Base-by-base conservation (phyloP, 2,888 invertebrate species). In the Crossocerus cetratus region DNA sequence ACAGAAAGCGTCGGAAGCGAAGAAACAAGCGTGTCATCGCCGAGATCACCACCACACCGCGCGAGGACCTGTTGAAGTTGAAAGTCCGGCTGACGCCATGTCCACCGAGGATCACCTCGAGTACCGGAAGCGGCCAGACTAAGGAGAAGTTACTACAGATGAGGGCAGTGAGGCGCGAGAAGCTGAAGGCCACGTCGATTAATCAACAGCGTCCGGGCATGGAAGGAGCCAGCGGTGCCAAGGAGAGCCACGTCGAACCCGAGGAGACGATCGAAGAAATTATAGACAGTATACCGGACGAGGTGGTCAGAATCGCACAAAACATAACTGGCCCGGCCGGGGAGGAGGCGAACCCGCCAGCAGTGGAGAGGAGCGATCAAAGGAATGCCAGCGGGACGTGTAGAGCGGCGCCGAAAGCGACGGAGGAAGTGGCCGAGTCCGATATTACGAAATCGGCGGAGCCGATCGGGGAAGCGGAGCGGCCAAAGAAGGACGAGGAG, bases 1-100 rank as follows among this genome's bases (percentile, higher is more conserved):
- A 88, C 32, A 83, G 82, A 4, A 88, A 88, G 66, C 80, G 86
- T 3, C 85, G 81, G 61, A 87, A 86, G 58, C 86, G 87, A 32
- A 81, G 86, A 0, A 88, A 87, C 69, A 88, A 88, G 54, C 83
- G 88, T 0, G 85, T 88, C 3, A 88, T 88, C n/a, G 88, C 88
- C 2, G 88, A 88, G 54, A 88, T 88, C 42, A 88, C 88, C 1
- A 88, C 88, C 0, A 88, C 85, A 1, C 88, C 88, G 1, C 77
- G 86, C 3, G 88, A 88, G 58, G 88, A 88, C 64, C 69, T 88
- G 55, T 59, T 88, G n/a, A 88, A 88, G 49, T 42, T 88, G 11
- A 88, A 88, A 62, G 84, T 88, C 2, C 70, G 88, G 4, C 63
- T 88, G 44, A 88, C 88, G 0, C 88, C 88, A 0, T 84, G 87